phyloP scores from a whole-genome alignment of 1,140 invertebrate species.

The Proales similis region DNA sequence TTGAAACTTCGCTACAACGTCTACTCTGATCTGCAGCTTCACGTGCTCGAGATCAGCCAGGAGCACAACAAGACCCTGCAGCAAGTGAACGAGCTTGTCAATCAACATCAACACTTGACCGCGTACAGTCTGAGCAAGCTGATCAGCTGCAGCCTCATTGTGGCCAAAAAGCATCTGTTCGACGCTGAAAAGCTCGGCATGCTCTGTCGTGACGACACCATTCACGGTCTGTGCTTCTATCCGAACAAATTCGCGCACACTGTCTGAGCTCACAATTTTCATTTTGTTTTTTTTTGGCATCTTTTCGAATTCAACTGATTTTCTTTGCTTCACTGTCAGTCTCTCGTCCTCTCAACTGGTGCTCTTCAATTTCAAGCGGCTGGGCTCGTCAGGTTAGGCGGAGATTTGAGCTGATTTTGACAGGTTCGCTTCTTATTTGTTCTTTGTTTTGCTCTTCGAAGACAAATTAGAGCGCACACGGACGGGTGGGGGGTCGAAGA shows the following conservation, averaged over 20 bases:
- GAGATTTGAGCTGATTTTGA: too few species aligned
- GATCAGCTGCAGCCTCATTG: slow-evolving; percentile 19
- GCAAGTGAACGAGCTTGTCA: background rate
- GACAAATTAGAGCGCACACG: background rate
- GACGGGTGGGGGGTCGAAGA: background rate
- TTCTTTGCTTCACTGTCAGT: too few species aligned
- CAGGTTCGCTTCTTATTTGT: too few species aligned
- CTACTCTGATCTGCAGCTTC: slow-evolving; percentile 30
- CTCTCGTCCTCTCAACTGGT: too few species aligned
- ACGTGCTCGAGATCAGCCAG: slow-evolving; percentile 23
- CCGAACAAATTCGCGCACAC: too few species aligned
- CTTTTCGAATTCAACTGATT: too few species aligned
- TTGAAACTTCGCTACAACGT: slow-evolving; percentile 13
- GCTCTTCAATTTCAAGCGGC: too few species aligned
- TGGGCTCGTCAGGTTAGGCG: too few species aligned
- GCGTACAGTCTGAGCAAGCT: slow-evolving; percentile 26
- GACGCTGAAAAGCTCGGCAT: slow-evolving; percentile 15
- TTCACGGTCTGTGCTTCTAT: slow-evolving; percentile 15
- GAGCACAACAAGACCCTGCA: background rate
- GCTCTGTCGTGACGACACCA: slow-evolving; percentile 28
- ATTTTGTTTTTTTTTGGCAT: too few species aligned
- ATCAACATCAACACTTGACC: slow-evolving; percentile 16
- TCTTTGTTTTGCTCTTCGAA: too few species aligned
- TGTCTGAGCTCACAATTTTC: too few species aligned
- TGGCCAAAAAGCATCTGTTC: slow-evolving; percentile 31